Conservation (phyloP, 64 coral and sea anemone species). For the Stylophora pistillata region DNA sequence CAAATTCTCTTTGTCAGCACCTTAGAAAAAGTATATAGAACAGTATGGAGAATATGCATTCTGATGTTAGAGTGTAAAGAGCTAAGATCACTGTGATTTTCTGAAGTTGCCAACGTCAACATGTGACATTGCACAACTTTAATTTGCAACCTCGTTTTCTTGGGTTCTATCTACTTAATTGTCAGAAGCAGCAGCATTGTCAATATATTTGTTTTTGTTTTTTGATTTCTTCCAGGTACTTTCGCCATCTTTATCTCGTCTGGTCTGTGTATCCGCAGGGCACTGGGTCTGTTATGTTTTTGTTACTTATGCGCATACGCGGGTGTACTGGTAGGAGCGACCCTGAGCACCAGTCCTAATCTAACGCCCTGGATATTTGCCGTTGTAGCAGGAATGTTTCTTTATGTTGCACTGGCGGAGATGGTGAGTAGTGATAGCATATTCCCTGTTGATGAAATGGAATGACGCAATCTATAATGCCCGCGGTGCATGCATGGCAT, state of each 20-base stretch:
- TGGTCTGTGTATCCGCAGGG: conserved; percentile 33
- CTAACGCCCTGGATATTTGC: conserved; percentile 83
- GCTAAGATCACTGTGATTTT: no score
- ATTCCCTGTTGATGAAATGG: neutral
- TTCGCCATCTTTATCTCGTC: conserved; percentile 79
- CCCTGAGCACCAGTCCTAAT: conserved; percentile 52
- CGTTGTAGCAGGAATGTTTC: conserved; percentile 86
- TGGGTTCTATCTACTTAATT: no score
- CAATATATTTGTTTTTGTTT: neutral
- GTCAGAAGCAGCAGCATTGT: no score
- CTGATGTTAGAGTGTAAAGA: no score
- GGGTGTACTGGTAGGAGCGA: conserved; percentile 71
- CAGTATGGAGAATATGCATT: no score
- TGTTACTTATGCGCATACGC: conserved; percentile 62
- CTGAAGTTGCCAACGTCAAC: no score
- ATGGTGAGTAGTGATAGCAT: conserved; percentile 57
- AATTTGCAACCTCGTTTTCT: no score
- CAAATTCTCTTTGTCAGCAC: no score
- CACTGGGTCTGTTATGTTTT: conserved; percentile 54
- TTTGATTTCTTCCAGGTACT: conserved; percentile 45
- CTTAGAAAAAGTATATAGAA: no score
- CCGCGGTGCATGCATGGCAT: neutral
- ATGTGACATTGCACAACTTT: no score
- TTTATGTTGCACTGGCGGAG: conserved; percentile 73
- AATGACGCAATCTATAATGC: neutral